Conservation (phyloP, 2,113 vertebrate genomes). For the Hippocampus comes region DNA sequence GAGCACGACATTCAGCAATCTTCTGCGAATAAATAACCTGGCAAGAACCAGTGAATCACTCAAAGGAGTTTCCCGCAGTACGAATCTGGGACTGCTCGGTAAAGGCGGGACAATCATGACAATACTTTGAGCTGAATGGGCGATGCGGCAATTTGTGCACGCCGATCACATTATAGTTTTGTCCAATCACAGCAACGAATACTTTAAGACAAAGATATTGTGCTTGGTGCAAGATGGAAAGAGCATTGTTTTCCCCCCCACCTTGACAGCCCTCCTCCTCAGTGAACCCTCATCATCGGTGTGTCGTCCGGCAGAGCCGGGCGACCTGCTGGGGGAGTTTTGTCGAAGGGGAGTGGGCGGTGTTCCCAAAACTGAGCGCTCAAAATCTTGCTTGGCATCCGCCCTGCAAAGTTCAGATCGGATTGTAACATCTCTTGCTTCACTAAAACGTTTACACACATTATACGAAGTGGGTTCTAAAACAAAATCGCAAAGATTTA, state of each 20-base stretch:
- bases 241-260: constrained; percentile 33
- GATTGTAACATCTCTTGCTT: background rate
- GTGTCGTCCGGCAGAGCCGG: constrained; percentile 55
- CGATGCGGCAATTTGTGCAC: no score
- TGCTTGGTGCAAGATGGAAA: background rate
- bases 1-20: no score
- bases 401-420: constrained; percentile 36
- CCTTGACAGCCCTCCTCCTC: constrained; percentile 76
- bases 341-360: constrained; percentile 65
- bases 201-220: background rate
- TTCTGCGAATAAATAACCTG: no score
- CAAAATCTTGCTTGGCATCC: constrained; percentile 71
- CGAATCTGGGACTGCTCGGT: no score
- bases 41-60: no score
- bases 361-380: constrained; percentile 70
- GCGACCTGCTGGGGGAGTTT: constrained; percentile 65
- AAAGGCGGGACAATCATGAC: no score
- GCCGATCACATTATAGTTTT: no score
- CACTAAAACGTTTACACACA: background rate
- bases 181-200: no score
- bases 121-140: no score
- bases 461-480: background rate
- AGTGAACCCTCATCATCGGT: constrained; percentile 72
- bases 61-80: no score
- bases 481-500: constrained; percentile 35